Evolutionary conservation across 2,113 vertebrate genomes (phyloP), one percentile per base, ranked within the genome.

Genomic region (Calcarius ornatus): DNA sequence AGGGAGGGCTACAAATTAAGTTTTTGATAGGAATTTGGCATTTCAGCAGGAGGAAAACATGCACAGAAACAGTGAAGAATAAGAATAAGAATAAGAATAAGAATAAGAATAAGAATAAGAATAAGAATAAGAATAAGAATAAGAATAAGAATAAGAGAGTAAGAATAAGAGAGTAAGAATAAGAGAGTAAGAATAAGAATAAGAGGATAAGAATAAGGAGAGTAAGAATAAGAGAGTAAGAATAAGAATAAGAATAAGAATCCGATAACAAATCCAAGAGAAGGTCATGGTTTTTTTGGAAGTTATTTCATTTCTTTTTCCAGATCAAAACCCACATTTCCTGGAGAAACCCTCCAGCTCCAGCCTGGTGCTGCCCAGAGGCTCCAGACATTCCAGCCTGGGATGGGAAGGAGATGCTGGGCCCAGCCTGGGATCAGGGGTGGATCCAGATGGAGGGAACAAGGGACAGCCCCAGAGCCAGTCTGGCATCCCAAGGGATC

Each of bases 41-140:
- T 57, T 77, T 71, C 47, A 47, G 31, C 31, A 40, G 50, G 30
- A 80, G 25, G 19, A 42, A 64, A 51, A 51, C 2, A 3, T 1
- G 2, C 8, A 63, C 1, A 25, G 66, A 47, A 60, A 56, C 2
- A 35, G 47, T 2, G 0, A 12, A 63, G 8, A 35, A 25, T 18
- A 51, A 50, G 45, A 27, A 72, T 23, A 31, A 81, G 18, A 68
- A 17, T 21, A 48, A 27, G 24, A 68, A 53, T 33, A 12, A 60
- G n/a, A 68, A 15, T 30, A 79, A 53, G 31, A 64, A 15, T 15
- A 45, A 43, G 15, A 35, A 9, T 18, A 33, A 40, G 17, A 48
- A 75, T 45, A 45, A 35, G 18, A 43, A 57, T 15, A 33, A 31
- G 16, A 63, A 64, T 57, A 57, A n/a, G 53, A 54, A 21, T 33